Base-by-base conservation (phyloP, 1,140 invertebrate genomes). In the Armadillidium nasatum region DNA sequence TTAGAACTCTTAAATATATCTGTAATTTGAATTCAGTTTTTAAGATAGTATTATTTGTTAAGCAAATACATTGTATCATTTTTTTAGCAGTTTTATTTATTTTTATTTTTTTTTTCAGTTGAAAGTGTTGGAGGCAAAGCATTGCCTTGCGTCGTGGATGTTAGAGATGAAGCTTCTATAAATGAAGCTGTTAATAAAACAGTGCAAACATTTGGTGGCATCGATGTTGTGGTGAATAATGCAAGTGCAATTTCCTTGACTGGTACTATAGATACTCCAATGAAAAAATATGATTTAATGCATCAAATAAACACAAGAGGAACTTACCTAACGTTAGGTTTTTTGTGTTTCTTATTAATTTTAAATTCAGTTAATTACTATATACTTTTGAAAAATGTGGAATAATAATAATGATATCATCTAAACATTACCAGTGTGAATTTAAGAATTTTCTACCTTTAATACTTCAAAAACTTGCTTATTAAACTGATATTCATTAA, bases 261-360 rank as follows among this genome's bases (percentile, higher is more conserved):
- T 0, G 88, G 88, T 15, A 99, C 97, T 0, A 83, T 89, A 4
- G 86, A 90, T 2, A 98, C 96, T 0, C 90, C 94, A n/a, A 98
- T 99, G 96, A 99, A 99, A 86, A 88, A 88, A 86, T 98, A 95
- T 83, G 95, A 97, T 85, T 86, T 97, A 21, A 97, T 97, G 95
- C 91, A 97, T 83, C 88, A 89, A 76, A 91, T 97, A 75, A 98
- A 97, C 85, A 90, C 93, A 0, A 88, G 95, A 82, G 95, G 95
- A 80, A 97, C 95, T 45, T 97, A 94, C 85, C 86, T 98, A 68
- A 91, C 93, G 90, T n/a, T 96, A 88, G 90, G 89, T 75, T 0
- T 33, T 1, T 33, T 33, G 1, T 33, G 6, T 33, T 33, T 60
- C 7, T 4, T 60, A 2, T 60, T 60, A 2, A 15, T 7, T 19